Evolutionary conservation across 1,140 invertebrate species (phyloP).

Genomic region (Daktulosphaira vitifoliae): DNA sequence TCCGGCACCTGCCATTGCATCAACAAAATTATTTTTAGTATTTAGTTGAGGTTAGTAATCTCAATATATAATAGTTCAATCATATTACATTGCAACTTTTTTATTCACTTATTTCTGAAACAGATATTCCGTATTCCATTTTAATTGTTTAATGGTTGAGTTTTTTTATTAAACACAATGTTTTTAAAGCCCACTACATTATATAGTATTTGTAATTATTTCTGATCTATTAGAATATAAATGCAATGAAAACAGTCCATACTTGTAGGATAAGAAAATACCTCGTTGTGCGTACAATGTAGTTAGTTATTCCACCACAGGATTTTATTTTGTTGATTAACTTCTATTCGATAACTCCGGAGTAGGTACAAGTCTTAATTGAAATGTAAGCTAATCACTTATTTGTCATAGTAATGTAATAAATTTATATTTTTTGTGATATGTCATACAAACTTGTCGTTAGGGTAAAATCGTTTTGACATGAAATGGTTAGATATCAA

Average conservation of each 20-base stretch:
- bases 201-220: no score
- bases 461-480: no score
- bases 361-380: no score
- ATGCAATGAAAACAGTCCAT: conserved; percentile 16
- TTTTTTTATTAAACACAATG: no score
- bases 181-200: no score
- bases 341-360: not conserved
- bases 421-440: no score
- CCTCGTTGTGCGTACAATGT: conserved; percentile 1
- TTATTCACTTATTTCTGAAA: conserved; percentile 18
- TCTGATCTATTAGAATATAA: not conserved
- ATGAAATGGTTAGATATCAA: no score
- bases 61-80: no score
- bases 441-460: no score
- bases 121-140: not conserved
- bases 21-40: conserved; percentile 4
- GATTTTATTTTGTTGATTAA: conserved; percentile 3
- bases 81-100: conserved; percentile 29
- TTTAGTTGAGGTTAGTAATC: not conserved
- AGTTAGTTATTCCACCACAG: conserved; percentile 17
- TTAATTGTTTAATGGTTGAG: not conserved
- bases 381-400: no score
- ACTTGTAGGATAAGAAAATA: conserved; percentile 21
- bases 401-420: no score
- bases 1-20: conserved; percentile 18